Conservation (phyloP, 2,888 invertebrate species). For the Caenorhabditis virilis region DNA sequence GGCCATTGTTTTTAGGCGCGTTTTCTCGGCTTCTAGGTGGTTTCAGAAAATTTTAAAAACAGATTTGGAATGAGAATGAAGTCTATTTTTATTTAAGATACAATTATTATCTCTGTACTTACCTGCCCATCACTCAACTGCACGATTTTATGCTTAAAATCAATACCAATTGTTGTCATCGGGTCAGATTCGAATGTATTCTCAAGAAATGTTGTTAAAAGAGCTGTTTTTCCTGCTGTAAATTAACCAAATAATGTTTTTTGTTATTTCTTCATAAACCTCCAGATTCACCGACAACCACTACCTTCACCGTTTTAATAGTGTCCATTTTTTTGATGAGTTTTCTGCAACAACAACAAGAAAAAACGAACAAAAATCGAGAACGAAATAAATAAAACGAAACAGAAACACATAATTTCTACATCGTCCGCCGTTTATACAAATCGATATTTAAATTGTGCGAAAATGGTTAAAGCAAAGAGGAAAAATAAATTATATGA, state of each 20-base stretch:
- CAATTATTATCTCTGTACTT: conserved; percentile 1
- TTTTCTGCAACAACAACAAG: not conserved
- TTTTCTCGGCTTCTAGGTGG: no score
- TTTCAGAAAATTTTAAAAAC: no score
- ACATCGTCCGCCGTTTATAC: no score
- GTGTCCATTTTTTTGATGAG: conserved; percentile 31
- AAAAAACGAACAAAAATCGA: not conserved
- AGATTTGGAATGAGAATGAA: no score
- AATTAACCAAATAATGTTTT: no score
- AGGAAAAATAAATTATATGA: conserved; percentile 2
- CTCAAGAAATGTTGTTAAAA: conserved; percentile 43
- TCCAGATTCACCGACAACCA: conserved; percentile 47
- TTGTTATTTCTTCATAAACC: no score
- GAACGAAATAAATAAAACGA: not conserved
- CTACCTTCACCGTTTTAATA: conserved; percentile 44
- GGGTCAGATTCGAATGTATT: conserved; percentile 43
- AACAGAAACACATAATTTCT: not conserved
- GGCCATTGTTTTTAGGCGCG: no score
- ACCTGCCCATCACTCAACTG: conserved; percentile 43
- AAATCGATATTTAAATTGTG: not conserved
- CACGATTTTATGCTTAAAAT: conserved; percentile 49
- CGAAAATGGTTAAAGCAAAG: no score
- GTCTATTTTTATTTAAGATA: not conserved
- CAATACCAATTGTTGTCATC: conserved; percentile 49
- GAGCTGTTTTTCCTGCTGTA: conserved; percentile 50